phyloP scores from a whole-genome alignment of 2,797 vertebrate species.

The Scarus forsteni region DNA sequence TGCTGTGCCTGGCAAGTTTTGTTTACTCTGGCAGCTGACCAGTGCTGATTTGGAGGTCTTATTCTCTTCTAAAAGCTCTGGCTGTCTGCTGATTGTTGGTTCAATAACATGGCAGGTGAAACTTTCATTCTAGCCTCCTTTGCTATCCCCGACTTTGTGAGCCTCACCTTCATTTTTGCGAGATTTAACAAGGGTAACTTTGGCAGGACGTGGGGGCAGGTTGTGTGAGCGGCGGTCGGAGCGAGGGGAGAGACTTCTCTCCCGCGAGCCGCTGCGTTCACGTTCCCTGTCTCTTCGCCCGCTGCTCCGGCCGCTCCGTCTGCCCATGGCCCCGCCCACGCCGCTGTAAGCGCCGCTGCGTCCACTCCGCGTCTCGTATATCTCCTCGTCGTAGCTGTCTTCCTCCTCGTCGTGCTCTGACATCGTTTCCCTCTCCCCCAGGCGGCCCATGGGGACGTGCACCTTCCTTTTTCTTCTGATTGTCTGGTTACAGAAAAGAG shows the following conservation, averaged over 20 bases:
- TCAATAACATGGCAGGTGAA: slow-evolving; percentile 21
- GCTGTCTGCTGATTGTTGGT: slow-evolving; percentile 20
- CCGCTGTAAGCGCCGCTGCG: slow-evolving; percentile 86
- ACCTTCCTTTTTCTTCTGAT: slow-evolving; percentile 98
- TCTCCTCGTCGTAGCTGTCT: slow-evolving; percentile 97
- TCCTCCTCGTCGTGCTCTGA: slow-evolving; percentile 97
- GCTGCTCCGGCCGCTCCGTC: slow-evolving; percentile 85
- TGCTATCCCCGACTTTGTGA: slow-evolving; percentile 74
- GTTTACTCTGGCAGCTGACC: slow-evolving; percentile 70
- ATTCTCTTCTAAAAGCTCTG: slow-evolving; percentile 49
- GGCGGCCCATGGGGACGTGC: slow-evolving; percentile 91
- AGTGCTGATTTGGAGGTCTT: slow-evolving; percentile 62
- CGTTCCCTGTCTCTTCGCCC: slow-evolving; percentile 80
- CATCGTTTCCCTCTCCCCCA: slow-evolving; percentile 91
- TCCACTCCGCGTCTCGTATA: slow-evolving; percentile 89
- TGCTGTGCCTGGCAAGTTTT: slow-evolving; percentile 67
- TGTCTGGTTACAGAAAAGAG: slow-evolving; percentile 82
- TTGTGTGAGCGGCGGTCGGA: slow-evolving; percentile 93
- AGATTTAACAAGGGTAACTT: slow-evolving; percentile 97
- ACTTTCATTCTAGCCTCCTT: background rate
- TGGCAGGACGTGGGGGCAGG: slow-evolving; percentile 93
- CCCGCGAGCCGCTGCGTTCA: slow-evolving; percentile 93
- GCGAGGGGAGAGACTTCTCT: slow-evolving; percentile 93
- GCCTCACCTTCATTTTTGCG: slow-evolving; percentile 98
- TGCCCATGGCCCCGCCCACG: slow-evolving; percentile 85